phyloP scores from a whole-genome alignment of 1,140 invertebrate species.

The Papilio helenus region DNA sequence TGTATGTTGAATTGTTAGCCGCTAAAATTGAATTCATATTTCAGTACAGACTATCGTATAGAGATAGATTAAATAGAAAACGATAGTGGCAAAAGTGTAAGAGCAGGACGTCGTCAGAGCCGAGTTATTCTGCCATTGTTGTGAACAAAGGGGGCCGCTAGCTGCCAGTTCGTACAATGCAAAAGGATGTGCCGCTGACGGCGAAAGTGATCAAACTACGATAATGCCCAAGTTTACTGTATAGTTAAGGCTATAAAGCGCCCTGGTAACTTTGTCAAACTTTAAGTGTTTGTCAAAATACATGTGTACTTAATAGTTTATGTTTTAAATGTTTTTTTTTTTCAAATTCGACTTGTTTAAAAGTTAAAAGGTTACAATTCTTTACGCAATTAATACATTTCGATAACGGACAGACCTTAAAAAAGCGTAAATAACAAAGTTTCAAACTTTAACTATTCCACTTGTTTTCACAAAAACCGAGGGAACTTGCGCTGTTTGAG shows the following conservation, averaged over 20 bases:
- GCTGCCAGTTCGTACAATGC: constrained; percentile 44
- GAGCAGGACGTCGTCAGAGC: constrained; percentile 41
- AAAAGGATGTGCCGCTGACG: constrained; percentile 42
- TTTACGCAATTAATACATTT: constrained; percentile 9
- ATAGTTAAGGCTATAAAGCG: background rate
- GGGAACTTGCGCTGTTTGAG: constrained; percentile 27
- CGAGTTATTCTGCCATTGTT: constrained; percentile 54
- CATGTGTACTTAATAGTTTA: too few relatives aligned
- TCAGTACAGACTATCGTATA: background rate
- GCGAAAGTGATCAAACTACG: constrained; percentile 21
- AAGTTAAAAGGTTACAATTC: constrained; percentile 11
- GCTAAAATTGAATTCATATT: background rate
- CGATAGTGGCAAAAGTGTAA: constrained; percentile 21
- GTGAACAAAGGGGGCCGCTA: constrained; percentile 45
- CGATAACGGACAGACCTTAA: constrained; percentile 6
- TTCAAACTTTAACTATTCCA: constrained; percentile 11
- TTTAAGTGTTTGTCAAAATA: background rate
- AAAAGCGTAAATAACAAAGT: constrained; percentile 26
- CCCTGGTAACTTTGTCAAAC: background rate
- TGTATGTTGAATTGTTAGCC: too few relatives aligned
- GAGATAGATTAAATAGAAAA: background rate
- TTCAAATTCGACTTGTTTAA: too few relatives aligned
- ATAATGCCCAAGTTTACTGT: background rate
- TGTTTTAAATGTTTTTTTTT: too few relatives aligned
- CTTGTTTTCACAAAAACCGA: constrained; percentile 34